Evolutionary conservation across 2,888 invertebrate genomes (phyloP).

Genomic region (Lysandra coridon): DNA sequence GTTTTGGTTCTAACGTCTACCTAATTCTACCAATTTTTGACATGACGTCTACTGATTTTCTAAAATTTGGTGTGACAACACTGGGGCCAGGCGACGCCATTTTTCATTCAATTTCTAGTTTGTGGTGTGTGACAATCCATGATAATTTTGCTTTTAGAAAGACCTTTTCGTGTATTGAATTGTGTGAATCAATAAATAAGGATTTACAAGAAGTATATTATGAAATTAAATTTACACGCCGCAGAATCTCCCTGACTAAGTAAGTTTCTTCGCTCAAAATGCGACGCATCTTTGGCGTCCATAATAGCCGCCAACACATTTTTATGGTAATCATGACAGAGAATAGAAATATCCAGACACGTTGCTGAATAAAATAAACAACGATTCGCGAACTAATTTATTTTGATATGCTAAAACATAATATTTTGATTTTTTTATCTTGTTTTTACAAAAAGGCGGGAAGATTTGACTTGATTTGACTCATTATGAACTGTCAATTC

Average conservation of each 20-base stretch:
- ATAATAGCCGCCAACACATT: not conserved
- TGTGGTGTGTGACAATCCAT: not conserved
- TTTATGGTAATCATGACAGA: not conserved
- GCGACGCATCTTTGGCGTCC: constrained; percentile 23
- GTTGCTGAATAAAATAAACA: not conserved
- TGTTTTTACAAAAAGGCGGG: constrained; percentile 2
- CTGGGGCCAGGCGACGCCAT: not conserved
- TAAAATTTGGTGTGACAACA: too few species aligned
- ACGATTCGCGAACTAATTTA: not conserved
- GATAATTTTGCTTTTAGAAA: not conserved
- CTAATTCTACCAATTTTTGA: too few species aligned
- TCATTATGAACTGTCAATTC: not conserved
- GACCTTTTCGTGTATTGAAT: not conserved
- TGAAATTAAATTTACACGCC: not conserved
- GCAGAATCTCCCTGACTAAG: constrained; percentile 9
- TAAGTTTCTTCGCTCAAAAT: not conserved
- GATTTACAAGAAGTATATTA: not conserved
- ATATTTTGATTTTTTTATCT: not conserved
- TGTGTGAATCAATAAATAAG: not conserved
- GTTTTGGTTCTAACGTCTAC: too few species aligned
- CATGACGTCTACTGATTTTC: too few species aligned
- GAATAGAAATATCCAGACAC: not conserved
- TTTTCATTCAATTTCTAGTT: not conserved
- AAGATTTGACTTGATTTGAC: too few species aligned
- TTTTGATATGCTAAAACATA: not conserved